A percentile compares a stretch with the other conserved stretches of the same genome.
phyloP scores from a whole-genome alignment of 1,140 invertebrate genomes.

The Amyelois transitella region DNA sequence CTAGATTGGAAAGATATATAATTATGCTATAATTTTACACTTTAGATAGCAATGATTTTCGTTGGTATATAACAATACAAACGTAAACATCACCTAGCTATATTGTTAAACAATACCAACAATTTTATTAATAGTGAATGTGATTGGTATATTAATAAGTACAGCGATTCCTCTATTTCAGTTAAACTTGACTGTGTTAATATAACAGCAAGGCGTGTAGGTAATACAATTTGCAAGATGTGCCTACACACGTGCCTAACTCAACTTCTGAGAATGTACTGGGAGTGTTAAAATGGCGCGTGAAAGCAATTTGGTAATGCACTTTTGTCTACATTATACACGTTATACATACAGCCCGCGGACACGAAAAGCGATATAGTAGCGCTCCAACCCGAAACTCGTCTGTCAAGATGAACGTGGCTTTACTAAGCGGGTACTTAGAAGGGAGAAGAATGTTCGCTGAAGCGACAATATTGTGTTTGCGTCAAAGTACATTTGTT shows the following conservation, averaged over 20 bases:
- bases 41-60: too few relatives aligned
- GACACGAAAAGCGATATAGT: background rate
- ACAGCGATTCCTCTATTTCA: background rate
- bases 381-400: background rate
- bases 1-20: too few relatives aligned
- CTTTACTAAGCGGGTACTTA: background rate
- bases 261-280: slow-evolving; percentile 42
- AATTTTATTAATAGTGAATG: too few relatives aligned
- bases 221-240: background rate
- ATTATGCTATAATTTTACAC: too few relatives aligned
- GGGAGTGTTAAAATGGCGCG: slow-evolving; percentile 31
- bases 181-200: background rate
- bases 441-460: background rate
- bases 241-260: slow-evolving; percentile 15
- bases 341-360: background rate
- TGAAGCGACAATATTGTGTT: background rate
- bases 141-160: too few relatives aligned
- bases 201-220: background rate
- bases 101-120: too few relatives aligned
- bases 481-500: background rate
- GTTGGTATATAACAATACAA: too few relatives aligned
- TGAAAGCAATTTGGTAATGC: slow-evolving; percentile 52
- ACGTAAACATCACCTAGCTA: too few relatives aligned
- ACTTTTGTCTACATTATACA: slow-evolving; percentile 33
- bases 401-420: background rate